These are phyloP conservation scores for Tyrannus savana DNA, from an alignment of 2,113 vertebrate species.

Conservation along the genomic window DNA sequence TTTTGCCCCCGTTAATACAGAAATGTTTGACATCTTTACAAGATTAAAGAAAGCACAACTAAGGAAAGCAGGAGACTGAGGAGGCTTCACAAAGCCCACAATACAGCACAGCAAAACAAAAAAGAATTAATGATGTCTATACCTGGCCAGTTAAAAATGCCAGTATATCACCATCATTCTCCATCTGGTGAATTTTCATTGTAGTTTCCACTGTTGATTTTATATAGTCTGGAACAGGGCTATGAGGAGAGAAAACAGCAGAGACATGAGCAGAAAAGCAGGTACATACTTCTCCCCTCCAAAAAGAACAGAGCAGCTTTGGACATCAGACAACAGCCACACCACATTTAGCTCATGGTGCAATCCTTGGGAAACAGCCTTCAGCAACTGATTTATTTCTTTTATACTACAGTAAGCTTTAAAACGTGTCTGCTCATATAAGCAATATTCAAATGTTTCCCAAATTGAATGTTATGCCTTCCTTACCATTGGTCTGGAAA, in stretches of 20 bases:
- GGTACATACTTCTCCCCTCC: neutral
- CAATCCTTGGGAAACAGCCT: neutral
- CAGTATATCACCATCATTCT: constrained; percentile 92
- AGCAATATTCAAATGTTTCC: neutral
- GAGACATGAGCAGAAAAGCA: neutral
- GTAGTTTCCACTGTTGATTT: constrained; percentile 96
- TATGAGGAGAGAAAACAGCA: constrained; percentile 52
- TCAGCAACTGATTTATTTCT: neutral
- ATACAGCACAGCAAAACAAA: neutral
- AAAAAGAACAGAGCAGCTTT: neutral
- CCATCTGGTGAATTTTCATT: constrained; percentile 95
- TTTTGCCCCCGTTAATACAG: neutral
- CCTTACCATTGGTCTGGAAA: neutral
- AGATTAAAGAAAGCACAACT: neutral
- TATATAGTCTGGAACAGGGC: constrained; percentile 96
- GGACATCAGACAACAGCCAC: neutral
- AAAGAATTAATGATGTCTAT: neutral
- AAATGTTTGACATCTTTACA: neutral
- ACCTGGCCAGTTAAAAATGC: constrained; percentile 98
- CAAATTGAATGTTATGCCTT: neutral
- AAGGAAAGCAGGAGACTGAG: neutral
- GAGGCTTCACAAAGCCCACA: neutral
- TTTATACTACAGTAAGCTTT: neutral
- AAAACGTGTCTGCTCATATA: neutral
- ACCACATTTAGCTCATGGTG: neutral